Conservation (phyloP, 2,888 invertebrate genomes). For the Taphrorychus bicolor region DNA sequence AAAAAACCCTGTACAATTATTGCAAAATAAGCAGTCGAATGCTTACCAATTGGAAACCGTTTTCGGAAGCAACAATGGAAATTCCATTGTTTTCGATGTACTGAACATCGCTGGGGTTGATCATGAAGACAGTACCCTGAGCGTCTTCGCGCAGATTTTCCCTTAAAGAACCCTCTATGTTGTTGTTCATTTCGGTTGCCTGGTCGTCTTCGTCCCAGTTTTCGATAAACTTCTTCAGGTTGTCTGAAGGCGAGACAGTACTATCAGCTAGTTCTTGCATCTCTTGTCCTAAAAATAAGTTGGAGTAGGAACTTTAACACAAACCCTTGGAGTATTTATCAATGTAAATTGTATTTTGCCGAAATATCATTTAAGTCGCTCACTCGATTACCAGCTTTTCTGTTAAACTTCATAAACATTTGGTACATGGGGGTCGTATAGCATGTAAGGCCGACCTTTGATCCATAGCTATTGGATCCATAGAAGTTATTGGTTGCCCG, state of each 20-base stretch:
- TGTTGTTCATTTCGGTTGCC: constrained; percentile 44
- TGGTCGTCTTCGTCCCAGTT: constrained; percentile 57
- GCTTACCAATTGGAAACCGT: constrained; percentile 45
- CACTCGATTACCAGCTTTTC: too few species aligned
- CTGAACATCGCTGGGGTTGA: constrained; percentile 50
- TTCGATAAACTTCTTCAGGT: constrained; percentile 55
- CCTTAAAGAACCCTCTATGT: constrained; percentile 40
- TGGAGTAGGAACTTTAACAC: too few species aligned
- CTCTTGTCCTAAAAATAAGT: constrained; percentile 44
- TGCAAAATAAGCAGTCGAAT: neutral
- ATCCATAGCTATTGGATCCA: too few species aligned
- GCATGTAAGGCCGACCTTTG: too few species aligned
- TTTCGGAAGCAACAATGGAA: constrained; percentile 47
- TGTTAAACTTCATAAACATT: too few species aligned
- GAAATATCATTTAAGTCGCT: too few species aligned
- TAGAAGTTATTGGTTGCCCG: too few species aligned
- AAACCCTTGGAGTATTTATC: neutral
- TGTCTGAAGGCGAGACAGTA: constrained; percentile 48
- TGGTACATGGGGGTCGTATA: too few species aligned
- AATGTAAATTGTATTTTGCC: too few species aligned
- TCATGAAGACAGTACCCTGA: constrained; percentile 48
- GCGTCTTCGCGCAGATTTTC: constrained; percentile 45
- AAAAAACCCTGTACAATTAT: neutral
- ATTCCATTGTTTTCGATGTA: constrained; percentile 51
- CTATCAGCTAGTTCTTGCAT: constrained; percentile 50